These are phyloP conservation scores for Caloenas nicobarica DNA, from an alignment of 2,113 vertebrate genomes.

Conservation along the genomic window DNA sequence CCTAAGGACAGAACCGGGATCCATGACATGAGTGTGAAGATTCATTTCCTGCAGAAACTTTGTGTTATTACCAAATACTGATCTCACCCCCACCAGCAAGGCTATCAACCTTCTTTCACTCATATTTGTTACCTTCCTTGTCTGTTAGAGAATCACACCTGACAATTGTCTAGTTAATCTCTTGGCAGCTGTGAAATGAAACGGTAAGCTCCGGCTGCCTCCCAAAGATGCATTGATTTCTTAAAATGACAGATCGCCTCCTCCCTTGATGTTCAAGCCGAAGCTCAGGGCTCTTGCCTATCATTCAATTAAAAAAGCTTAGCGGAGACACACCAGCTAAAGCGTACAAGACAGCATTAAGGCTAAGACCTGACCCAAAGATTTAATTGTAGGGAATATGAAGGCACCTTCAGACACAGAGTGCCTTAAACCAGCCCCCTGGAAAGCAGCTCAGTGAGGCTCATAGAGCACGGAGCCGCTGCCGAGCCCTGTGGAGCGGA, in stretches of 20 bases:
- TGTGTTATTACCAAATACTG: neutral
- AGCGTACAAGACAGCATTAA: neutral
- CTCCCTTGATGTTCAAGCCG: neutral
- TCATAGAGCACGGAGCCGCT: too few species aligned
- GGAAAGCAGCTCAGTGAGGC: too few species aligned
- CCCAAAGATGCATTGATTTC: conserved; percentile 27
- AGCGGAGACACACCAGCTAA: neutral
- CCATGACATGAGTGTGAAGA: accelerated
- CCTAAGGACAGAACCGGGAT: accelerated
- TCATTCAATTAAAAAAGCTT: conserved; percentile 20
- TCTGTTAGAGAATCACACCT: conserved; percentile 13
- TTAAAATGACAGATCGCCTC: conserved; percentile 13
- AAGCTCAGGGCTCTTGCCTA: neutral
- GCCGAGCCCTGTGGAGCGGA: too few species aligned
- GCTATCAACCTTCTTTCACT: neutral
- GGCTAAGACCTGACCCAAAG: conserved; percentile 3
- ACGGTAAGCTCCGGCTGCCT: neutral
- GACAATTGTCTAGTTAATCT: conserved; percentile 19
- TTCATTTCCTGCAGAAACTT: neutral
- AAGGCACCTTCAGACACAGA: neutral
- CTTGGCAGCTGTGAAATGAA: conserved; percentile 38
- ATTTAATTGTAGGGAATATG: neutral
- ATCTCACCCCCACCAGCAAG: neutral
- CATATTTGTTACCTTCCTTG: neutral
- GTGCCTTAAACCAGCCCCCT: too few species aligned